These are phyloP conservation scores for Calliphora vomitoria DNA, from an alignment of 2,888 invertebrate genomes.

Conservation along the genomic window DNA sequence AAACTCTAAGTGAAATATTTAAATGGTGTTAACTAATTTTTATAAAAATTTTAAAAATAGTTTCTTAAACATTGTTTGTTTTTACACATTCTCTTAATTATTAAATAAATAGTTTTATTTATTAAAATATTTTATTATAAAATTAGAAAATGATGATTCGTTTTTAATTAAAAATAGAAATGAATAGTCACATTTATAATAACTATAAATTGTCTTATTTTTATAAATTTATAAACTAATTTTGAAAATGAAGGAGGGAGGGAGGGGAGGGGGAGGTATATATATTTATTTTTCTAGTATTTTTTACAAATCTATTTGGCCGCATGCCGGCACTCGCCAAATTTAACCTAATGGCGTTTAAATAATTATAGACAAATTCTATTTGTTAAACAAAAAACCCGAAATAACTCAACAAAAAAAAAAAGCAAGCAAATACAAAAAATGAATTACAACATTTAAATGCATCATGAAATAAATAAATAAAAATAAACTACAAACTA, in stretches of 20 bases:
- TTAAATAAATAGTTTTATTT: neutral
- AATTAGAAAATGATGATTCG: constrained; percentile 43
- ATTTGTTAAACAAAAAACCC: constrained; percentile 32
- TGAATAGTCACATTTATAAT: constrained; percentile 29
- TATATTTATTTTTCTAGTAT: neutral
- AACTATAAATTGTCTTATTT: constrained; percentile 27
- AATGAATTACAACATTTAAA: constrained; percentile 45
- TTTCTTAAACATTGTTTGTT: neutral
- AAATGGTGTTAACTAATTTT: too few species aligned
- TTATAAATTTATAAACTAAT: constrained; percentile 8
- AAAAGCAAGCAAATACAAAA: neutral
- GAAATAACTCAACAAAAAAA: neutral
- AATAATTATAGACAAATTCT: constrained; percentile 60
- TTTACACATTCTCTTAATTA: neutral
- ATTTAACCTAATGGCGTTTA: constrained; percentile 66
- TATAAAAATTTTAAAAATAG: too few species aligned
- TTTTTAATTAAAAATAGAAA: constrained; percentile 31
- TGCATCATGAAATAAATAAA: constrained; percentile 25
- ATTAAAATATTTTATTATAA: neutral
- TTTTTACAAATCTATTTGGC: constrained; percentile 42
- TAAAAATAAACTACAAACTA: constrained; percentile 30
- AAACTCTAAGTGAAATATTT: too few species aligned
- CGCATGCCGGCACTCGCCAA: constrained; percentile 66
- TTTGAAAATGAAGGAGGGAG: neutral
- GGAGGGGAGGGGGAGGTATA: too few species aligned